A percentile compares a stretch with the other conserved stretches of the same genome.
Evolutionary conservation across 2,888 invertebrate species (phyloP).

Genomic region (Leucophenga montana): DNA sequence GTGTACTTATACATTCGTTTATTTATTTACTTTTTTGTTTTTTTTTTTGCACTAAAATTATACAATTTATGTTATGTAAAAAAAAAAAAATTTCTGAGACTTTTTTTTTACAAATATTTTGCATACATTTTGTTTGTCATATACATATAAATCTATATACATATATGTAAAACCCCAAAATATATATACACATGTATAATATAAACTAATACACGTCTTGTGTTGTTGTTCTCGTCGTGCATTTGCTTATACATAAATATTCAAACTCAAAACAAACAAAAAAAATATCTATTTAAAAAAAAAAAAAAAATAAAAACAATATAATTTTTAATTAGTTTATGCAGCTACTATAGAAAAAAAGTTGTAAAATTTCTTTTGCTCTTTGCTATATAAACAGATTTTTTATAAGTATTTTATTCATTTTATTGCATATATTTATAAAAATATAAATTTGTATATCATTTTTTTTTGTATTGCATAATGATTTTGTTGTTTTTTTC

Average conservation of each 20-base stretch:
- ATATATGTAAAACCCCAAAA: conserved; percentile 3
- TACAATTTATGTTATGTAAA: neutral
- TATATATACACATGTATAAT: neutral
- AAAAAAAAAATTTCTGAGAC: neutral
- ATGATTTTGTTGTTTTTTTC: conserved; percentile 2
- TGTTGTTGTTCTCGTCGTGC: neutral
- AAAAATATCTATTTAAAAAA: neutral
- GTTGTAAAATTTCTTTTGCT: neutral
- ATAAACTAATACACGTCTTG: neutral
- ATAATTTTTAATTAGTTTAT: neutral
- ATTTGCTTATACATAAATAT: too few relatives aligned
- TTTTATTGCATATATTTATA: conserved; percentile 19
- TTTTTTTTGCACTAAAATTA: conserved; percentile 10
- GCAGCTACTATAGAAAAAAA: neutral
- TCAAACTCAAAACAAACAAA: neutral
- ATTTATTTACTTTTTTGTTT: neutral
- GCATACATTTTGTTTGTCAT: neutral
- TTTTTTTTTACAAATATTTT: neutral
- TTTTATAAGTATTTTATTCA: neutral
- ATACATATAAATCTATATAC: too few relatives aligned
- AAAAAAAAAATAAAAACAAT: neutral
- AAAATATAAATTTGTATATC: conserved; percentile 25
- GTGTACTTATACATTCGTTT: conserved; percentile 14
- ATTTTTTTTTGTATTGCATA: conserved; percentile 14
- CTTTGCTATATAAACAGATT: neutral